Percentiles rank a stretch among this genome's conserved stretches.
Evolutionary conservation across 1,140 invertebrate genomes (phyloP).

Genomic region (Ruditapes philippinarum): DNA sequence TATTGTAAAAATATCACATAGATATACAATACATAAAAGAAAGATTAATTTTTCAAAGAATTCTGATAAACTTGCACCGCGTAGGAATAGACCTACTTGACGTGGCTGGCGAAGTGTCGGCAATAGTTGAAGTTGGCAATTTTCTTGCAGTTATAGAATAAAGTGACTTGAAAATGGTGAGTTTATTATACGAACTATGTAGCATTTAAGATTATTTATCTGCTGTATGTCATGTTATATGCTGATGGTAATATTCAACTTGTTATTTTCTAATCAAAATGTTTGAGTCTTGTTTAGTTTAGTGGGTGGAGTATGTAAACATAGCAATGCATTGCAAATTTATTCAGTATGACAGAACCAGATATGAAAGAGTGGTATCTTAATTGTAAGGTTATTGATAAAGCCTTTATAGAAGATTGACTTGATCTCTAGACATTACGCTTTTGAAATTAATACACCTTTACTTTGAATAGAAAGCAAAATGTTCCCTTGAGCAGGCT

Average conservation of each 20-base stretch:
- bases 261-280: no score
- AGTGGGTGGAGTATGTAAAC: slow-evolving; percentile 26
- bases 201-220: no score
- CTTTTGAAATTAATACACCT: no score
- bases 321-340: no score
- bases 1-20: background rate
- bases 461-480: background rate
- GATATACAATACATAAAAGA: background rate
- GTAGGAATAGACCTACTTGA: slow-evolving; percentile 44
- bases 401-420: no score
- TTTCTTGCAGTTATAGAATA: background rate
- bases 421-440: no score
- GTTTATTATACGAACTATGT: background rate
- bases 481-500: background rate
- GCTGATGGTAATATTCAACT: no score
- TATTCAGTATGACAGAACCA: background rate
- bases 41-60: background rate
- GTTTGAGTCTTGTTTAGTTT: background rate
- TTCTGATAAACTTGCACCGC: background rate
- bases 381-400: no score
- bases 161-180: background rate
- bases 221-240: no score
- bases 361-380: no score
- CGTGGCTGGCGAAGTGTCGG: slow-evolving; percentile 46
- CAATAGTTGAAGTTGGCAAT: background rate